phyloP scores from a whole-genome alignment of 2,113 vertebrate genomes.

The Terrapene triunguis region DNA sequence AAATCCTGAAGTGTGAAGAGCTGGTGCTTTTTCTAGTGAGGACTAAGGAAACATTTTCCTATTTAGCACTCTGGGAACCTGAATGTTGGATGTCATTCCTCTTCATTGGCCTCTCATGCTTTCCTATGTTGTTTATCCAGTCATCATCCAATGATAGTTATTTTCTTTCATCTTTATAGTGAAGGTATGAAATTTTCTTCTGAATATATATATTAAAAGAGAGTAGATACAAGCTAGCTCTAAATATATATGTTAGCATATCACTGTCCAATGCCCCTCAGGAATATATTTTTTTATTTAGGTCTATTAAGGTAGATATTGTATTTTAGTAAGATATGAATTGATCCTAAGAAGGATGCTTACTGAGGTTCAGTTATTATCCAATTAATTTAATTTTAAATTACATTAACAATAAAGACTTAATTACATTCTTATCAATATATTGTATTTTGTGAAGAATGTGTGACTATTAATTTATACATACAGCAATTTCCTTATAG shows the following conservation, averaged over 20 bases:
- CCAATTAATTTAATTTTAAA: constrained; percentile 81
- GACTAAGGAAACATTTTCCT: background rate
- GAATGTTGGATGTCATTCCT: background rate
- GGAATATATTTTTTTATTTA: constrained; percentile 8
- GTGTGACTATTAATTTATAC: constrained; percentile 43
- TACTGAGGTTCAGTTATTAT: constrained; percentile 72
- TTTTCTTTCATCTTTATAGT: background rate
- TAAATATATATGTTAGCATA: background rate
- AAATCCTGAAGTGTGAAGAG: background rate
- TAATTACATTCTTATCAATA: constrained; percentile 78
- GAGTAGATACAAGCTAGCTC: background rate
- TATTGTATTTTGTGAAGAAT: constrained; percentile 74
- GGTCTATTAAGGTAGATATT: constrained; percentile 47
- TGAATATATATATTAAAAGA: background rate
- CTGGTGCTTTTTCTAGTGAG: background rate
- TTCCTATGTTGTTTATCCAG: background rate
- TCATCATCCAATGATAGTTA: background rate
- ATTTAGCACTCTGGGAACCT: background rate
- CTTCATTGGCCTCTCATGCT: background rate
- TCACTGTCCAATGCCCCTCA: background rate
- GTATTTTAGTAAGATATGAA: constrained; percentile 75
- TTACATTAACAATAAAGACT: constrained; percentile 75
- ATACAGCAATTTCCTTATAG: constrained; percentile 24
- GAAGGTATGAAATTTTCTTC: background rate
- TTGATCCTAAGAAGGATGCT: constrained; percentile 73